Evolutionary conservation across 2,888 invertebrate genomes (phyloP), one percentile per base, ranked within the genome.

Genomic region (Athalia cordata): DNA sequence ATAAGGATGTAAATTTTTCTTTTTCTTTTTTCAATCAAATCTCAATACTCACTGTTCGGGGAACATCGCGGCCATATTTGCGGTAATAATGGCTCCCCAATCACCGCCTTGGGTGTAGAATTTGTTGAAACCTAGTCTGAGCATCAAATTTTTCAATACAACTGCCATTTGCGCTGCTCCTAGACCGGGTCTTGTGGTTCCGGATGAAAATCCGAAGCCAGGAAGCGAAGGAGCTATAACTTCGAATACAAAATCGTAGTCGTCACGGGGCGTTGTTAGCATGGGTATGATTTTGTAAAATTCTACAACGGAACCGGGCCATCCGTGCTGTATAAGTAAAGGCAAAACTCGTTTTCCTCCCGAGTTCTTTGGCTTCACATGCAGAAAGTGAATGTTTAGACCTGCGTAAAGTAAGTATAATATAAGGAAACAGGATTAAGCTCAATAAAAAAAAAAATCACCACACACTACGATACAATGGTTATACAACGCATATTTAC

Each of bases 271-370:
- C 0, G 91, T 91, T 0, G 93, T 94, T n/a, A 96, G 90, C 66
- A 93, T 86, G 0, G 96, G 95, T 75, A 96, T 94, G 0, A 96
- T 90, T 77, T 94, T 94, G 85, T 95, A 95, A 89, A 97, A 97
- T 90, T 98, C 97, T n/a, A 94, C 91, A 3, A 97, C 92, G 0
- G 96, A 96, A 0, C 97, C 96, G 0, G 97, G 97, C 98, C 98
- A 98, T 59, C 98, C 98, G 87, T 98, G 97, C 13, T 96, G 90
- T 68, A 98, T 83, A 3, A 96, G 89, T 0, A 96, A 85, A 0
- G 96, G 96, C 0, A 94, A 82, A 0, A 93, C 92, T 83, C 82
- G 81, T 80, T 84, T 82, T 29, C 80, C 79, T 43, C 82, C 78
- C 3, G 85, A 80, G 79, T 84, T 77, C 79, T 87, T 88, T 5